phyloP scores from a whole-genome alignment of 2,797 vertebrate genomes.

The Periparus ater region DNA sequence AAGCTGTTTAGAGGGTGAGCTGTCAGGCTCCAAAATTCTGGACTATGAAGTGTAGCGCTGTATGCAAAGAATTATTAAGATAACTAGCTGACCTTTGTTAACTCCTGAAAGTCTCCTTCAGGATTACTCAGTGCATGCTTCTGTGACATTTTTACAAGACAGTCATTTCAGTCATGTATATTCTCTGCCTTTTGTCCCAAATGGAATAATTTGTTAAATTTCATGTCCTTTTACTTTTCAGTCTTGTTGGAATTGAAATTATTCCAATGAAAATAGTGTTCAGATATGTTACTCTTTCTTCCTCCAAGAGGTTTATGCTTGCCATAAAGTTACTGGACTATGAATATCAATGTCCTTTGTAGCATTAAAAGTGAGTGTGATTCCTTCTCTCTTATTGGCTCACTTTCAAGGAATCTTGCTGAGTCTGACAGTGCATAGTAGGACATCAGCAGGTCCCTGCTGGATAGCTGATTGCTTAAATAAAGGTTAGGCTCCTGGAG shows the following conservation, averaged over 20 bases:
- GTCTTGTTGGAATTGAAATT: conserved; percentile 41
- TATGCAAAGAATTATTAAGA: not conserved
- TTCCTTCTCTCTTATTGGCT: not conserved
- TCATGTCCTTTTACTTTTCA: not conserved
- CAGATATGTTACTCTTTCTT: conserved; percentile 17
- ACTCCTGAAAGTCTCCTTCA: not conserved
- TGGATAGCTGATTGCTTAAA: conserved; percentile 10
- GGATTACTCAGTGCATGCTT: not conserved
- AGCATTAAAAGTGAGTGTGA: not conserved
- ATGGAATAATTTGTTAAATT: not conserved
- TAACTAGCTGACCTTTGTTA: not conserved
- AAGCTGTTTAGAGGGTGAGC: not conserved
- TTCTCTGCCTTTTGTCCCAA: not conserved
- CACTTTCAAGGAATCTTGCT: conserved; percentile 19
- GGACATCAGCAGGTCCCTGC: not conserved
- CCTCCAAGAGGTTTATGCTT: conserved; percentile 39
- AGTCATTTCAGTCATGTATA: not conserved
- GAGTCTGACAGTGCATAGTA: not conserved
- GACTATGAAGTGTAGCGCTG: not conserved
- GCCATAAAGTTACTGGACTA: conserved; percentile 38
- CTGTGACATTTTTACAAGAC: not conserved
- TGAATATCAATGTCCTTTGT: conserved; percentile 45
- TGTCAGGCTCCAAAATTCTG: not conserved
- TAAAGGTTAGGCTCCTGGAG: conserved; percentile 3
- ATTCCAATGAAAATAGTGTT: conserved; percentile 57